Conservation (phyloP, 2,113 vertebrate genomes). For the Malurus elegans region DNA sequence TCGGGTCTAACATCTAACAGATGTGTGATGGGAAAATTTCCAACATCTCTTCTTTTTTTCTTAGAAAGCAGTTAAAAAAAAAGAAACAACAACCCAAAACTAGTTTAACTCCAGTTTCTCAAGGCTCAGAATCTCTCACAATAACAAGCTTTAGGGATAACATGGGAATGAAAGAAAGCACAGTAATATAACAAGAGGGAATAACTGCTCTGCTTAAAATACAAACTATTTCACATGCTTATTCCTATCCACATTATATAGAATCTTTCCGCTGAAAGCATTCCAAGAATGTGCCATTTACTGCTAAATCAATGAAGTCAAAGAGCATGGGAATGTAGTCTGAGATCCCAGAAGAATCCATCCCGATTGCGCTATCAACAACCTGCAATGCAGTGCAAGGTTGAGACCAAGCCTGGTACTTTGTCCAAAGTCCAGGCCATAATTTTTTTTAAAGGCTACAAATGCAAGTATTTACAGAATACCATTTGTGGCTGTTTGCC, state of each 20-base stretch:
- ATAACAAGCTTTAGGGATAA: not conserved
- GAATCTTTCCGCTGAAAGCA: conserved; percentile 59
- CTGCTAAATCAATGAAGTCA: conserved; percentile 70
- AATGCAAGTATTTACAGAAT: not conserved
- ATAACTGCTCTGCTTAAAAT: conserved; percentile 27
- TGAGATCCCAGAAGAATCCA: conserved; percentile 48
- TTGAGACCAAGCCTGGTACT: not conserved
- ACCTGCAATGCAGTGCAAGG: conserved; percentile 7
- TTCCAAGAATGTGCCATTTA: conserved; percentile 72
- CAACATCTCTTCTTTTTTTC: conserved; percentile 46
- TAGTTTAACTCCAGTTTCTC: conserved; percentile 19
- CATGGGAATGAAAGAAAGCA: conserved; percentile 23
- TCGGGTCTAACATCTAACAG: conserved; percentile 48
- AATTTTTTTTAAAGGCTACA: not conserved
- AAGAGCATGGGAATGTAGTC: conserved; percentile 73
- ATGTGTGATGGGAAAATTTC: conserved; percentile 50
- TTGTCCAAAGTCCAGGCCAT: not conserved
- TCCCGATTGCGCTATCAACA: not conserved
- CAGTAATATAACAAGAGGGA: conserved; percentile 9
- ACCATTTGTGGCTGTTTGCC: not conserved
- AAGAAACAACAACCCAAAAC: not conserved
- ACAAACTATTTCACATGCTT: conserved; percentile 48
- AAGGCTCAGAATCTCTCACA: conserved; percentile 18
- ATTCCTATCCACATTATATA: conserved; percentile 43
- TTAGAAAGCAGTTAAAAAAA: conserved; percentile 50